These are phyloP conservation scores for Malthinus seriepunctatus DNA, from an alignment of 2,888 invertebrate species.

Conservation along the genomic window DNA sequence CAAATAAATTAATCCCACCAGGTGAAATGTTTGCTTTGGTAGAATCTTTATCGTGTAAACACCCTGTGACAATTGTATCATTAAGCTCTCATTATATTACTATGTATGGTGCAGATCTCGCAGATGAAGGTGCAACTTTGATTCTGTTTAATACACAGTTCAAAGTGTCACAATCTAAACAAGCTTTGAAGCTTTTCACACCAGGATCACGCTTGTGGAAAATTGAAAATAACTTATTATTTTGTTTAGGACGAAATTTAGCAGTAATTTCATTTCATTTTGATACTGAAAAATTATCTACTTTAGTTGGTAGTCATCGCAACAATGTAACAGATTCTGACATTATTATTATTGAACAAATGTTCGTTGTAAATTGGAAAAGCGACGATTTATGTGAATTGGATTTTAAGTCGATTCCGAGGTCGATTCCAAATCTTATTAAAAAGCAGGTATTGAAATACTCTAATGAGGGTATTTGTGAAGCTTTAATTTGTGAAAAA, in stretches of 20 bases:
- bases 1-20: slow-evolving; percentile 34
- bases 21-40: slow-evolving; percentile 58
- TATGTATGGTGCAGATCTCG: slow-evolving; percentile 67
- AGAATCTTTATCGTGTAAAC: slow-evolving; percentile 60
- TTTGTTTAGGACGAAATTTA: slow-evolving; percentile 68
- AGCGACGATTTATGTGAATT: slow-evolving; percentile 16
- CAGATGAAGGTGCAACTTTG: slow-evolving; percentile 70
- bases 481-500: slow-evolving; percentile 57
- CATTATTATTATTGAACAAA: slow-evolving; percentile 53
- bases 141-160: slow-evolving; percentile 67
- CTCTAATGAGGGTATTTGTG: slow-evolving; percentile 57
- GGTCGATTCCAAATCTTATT: slow-evolving; percentile 33
- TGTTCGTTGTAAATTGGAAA: slow-evolving; percentile 53
- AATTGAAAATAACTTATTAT: slow-evolving; percentile 59
- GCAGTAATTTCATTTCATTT: slow-evolving; percentile 65
- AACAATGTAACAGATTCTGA: slow-evolving; percentile 46
- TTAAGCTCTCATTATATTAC: slow-evolving; percentile 69
- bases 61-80: slow-evolving; percentile 63
- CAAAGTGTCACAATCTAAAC: slow-evolving; percentile 64
- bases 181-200: slow-evolving; percentile 66
- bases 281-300: slow-evolving; percentile 62
- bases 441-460: slow-evolving; percentile 38
- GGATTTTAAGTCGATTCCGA: slow-evolving; percentile 23
- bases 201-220: slow-evolving; percentile 64
- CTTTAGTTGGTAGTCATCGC: slow-evolving; percentile 60